Conservation (phyloP, 2,888 invertebrate genomes). For the Sussaba pulchella region DNA sequence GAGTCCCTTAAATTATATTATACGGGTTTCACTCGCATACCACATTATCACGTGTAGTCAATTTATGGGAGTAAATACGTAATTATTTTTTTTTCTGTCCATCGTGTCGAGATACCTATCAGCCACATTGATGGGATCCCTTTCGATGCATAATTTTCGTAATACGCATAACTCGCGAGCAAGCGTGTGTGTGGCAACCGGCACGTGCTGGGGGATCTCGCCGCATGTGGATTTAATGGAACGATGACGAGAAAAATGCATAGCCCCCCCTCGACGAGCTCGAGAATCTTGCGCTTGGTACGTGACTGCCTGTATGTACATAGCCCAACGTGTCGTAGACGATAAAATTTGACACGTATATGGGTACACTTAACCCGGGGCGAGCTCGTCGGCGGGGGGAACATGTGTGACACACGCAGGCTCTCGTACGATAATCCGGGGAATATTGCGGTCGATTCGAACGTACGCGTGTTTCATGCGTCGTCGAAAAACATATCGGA, state of each 20-base stretch:
- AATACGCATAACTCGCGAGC: slow-evolving; percentile 54
- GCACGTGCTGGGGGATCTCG: slow-evolving; percentile 58
- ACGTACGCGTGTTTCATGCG: slow-evolving; percentile 35
- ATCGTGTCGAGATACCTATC: slow-evolving; percentile 1
- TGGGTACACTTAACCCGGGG: slow-evolving; percentile 1
- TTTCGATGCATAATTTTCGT: slow-evolving; percentile 49
- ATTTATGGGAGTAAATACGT: too few relatives aligned
- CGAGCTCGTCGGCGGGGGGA: slow-evolving; percentile 31
- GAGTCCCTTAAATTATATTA: too few relatives aligned
- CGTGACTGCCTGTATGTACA: slow-evolving; percentile 16
- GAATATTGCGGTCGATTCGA: slow-evolving; percentile 25
- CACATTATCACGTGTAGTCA: too few relatives aligned
- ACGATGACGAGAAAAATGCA: slow-evolving; percentile 51
- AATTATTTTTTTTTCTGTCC: too few relatives aligned
- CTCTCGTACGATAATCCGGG: slow-evolving; percentile 35
- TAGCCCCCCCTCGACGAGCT: slow-evolving; percentile 29
- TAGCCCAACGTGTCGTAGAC: slow-evolving; percentile 1
- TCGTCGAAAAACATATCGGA: slow-evolving; percentile 10
- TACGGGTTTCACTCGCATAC: too few relatives aligned
- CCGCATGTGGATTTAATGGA: slow-evolving; percentile 60
- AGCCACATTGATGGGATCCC: slow-evolving; percentile 10
- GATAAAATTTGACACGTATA: slow-evolving; percentile 23
- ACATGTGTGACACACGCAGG: slow-evolving; percentile 40
- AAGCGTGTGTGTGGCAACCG: slow-evolving; percentile 30
- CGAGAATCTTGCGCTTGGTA: slow-evolving; percentile 40